phyloP scores from a whole-genome alignment of 2,797 vertebrate species.

The Diceros bicornis region DNA sequence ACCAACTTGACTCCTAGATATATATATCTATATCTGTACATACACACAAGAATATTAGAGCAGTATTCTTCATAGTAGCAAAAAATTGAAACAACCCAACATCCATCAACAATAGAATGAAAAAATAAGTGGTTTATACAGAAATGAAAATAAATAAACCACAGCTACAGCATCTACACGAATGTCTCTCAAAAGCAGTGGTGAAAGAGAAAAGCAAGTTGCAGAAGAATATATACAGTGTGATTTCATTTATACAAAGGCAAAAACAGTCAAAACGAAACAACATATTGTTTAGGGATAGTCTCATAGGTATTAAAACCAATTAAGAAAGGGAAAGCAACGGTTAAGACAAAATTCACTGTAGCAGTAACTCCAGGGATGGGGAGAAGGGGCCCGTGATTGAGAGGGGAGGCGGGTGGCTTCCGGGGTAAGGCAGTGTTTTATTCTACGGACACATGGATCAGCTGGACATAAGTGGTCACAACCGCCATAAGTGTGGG shows the following conservation, averaged over 20 bases:
- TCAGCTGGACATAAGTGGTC: not conserved
- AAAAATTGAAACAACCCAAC: conserved; percentile 6
- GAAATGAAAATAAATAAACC: conserved; percentile 27
- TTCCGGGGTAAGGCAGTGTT: not conserved
- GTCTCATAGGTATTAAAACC: not conserved
- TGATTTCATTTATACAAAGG: conserved; percentile 27
- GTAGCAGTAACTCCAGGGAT: not conserved
- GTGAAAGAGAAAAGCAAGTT: conserved; percentile 34
- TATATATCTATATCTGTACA: not conserved
- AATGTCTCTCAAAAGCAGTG: not conserved
- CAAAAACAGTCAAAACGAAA: conserved; percentile 41
- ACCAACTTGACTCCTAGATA: not conserved
- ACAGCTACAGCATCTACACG: not conserved
- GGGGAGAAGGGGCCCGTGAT: not conserved
- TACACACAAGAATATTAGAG: not conserved
- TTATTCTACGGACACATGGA: not conserved
- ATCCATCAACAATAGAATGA: not conserved
- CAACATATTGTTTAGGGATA: not conserved
- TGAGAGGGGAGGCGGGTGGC: not conserved
- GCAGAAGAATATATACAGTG: not conserved
- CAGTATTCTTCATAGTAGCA: not conserved
- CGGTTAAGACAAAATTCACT: conserved; percentile 21
- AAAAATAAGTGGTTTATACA: not conserved
- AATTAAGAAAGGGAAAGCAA: not conserved
- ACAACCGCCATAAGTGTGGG: not conserved